Evolutionary conservation across 2,888 invertebrate species (phyloP).

Genomic region (Autographa pulchrina): DNA sequence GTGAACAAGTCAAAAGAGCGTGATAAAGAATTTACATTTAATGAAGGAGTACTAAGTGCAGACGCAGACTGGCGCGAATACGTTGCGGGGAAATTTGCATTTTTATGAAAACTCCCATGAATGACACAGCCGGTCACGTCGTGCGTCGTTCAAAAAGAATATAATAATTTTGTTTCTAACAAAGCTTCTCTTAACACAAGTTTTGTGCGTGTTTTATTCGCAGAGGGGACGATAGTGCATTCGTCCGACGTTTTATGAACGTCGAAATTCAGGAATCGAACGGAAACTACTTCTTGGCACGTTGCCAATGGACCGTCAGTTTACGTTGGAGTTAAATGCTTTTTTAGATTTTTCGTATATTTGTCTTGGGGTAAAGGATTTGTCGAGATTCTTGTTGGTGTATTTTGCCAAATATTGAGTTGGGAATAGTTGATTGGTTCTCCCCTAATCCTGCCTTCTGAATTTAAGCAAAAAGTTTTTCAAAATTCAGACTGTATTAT

Average conservation of each 20-base stretch:
- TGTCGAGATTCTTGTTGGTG: constrained; percentile 42
- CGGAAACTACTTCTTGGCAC: constrained; percentile 61
- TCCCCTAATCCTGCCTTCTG: background rate
- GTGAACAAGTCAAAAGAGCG: constrained; percentile 62
- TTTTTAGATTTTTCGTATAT: constrained; percentile 56
- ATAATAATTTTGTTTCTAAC: constrained; percentile 57
- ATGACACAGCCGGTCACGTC: constrained; percentile 60
- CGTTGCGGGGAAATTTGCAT: constrained; percentile 72
- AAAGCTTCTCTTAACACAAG: constrained; percentile 64
- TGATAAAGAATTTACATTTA: constrained; percentile 75
- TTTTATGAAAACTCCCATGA: constrained; percentile 76
- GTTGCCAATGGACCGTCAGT: constrained; percentile 62
- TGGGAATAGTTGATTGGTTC: constrained; percentile 2
- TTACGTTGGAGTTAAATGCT: constrained; percentile 61
- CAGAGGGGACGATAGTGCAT: constrained; percentile 51
- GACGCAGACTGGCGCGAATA: constrained; percentile 66
- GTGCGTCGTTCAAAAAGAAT: constrained; percentile 64
- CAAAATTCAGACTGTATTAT: too few species aligned
- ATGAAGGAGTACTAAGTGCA: constrained; percentile 67
- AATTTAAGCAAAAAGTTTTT: background rate
- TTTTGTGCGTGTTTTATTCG: constrained; percentile 60
- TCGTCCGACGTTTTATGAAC: constrained; percentile 62
- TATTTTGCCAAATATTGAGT: constrained; percentile 37
- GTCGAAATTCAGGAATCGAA: constrained; percentile 58
- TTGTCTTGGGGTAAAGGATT: constrained; percentile 58